A percentile compares a stretch with the other conserved stretches of the same genome.
Conservation (phyloP, 1,140 invertebrate species). For the Stenopsyche tienmushanensis region DNA sequence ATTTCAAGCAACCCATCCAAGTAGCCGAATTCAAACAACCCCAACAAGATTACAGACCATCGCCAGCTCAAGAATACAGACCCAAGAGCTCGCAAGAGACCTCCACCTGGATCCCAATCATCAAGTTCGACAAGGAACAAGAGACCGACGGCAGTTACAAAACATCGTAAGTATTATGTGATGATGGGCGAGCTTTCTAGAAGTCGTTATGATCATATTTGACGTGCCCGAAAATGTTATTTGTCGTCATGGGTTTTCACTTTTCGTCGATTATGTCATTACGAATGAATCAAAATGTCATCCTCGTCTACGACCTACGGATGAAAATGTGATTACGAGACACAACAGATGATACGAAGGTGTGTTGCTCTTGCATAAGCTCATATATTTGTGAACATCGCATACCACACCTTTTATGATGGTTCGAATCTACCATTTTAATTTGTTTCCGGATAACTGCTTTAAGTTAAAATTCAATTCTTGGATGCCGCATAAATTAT, state of each 20-base stretch:
- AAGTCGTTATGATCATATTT: too few relatives aligned
- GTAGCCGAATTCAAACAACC: slow-evolving; percentile 43
- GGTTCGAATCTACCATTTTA: too few relatives aligned
- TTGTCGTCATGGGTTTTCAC: slow-evolving; percentile 10
- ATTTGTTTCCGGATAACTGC: too few relatives aligned
- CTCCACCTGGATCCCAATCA: slow-evolving; percentile 74
- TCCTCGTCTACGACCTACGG: too few relatives aligned
- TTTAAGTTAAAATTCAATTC: too few relatives aligned
- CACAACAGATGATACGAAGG: not conserved
- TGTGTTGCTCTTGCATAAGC: not conserved
- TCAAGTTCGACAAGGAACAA: slow-evolving; percentile 77
- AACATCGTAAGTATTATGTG: slow-evolving; percentile 62
- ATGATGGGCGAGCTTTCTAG: not conserved
- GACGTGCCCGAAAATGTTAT: not conserved
- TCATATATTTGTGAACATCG: too few relatives aligned
- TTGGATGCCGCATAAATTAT: too few relatives aligned
- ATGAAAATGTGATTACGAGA: not conserved
- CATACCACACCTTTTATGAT: too few relatives aligned
- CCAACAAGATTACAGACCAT: slow-evolving; percentile 47
- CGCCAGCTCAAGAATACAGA: slow-evolving; percentile 40
- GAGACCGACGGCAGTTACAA: slow-evolving; percentile 78
- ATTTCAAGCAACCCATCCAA: slow-evolving; percentile 43
- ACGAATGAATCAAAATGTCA: slow-evolving; percentile 9
- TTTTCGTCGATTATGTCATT: slow-evolving; percentile 12
- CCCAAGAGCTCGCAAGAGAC: slow-evolving; percentile 49